phyloP scores from a whole-genome alignment of 2,113 vertebrate genomes.

The Oncorhynchus mykiss region DNA sequence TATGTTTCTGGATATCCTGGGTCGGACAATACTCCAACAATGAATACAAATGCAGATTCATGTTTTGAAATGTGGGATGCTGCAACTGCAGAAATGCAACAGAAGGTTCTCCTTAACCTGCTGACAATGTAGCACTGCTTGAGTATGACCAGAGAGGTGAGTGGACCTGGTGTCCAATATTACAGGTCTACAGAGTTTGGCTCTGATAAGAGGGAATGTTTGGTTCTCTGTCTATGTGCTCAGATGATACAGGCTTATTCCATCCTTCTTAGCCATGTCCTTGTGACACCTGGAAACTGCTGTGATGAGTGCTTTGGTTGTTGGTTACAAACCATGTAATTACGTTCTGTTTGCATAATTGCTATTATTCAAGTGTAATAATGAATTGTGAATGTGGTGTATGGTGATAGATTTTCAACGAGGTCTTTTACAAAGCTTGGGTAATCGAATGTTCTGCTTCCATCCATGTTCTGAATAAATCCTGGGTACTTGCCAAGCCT shows the following conservation, averaged over 20 bases:
- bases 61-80: background rate
- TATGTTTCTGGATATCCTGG: background rate
- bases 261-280: constrained; percentile 10
- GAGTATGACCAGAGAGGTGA: background rate
- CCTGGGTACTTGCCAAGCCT: background rate
- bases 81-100: background rate
- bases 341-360: too few species aligned
- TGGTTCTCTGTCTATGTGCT: background rate
- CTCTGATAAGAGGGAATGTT: background rate
- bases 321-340: background rate
- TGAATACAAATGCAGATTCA: background rate
- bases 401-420: background rate
- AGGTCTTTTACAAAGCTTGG: background rate
- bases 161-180: background rate
- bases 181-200: too few species aligned
- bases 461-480: background rate
- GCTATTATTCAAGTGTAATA: too few species aligned
- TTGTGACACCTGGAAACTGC: background rate
- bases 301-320: background rate
- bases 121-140: background rate
- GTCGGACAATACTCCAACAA: background rate
- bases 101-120: background rate
- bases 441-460: background rate
- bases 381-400: background rate
- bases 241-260: background rate